Conservation (phyloP, 1,140 invertebrate genomes). For the Oryzaephilus surinamensis region DNA sequence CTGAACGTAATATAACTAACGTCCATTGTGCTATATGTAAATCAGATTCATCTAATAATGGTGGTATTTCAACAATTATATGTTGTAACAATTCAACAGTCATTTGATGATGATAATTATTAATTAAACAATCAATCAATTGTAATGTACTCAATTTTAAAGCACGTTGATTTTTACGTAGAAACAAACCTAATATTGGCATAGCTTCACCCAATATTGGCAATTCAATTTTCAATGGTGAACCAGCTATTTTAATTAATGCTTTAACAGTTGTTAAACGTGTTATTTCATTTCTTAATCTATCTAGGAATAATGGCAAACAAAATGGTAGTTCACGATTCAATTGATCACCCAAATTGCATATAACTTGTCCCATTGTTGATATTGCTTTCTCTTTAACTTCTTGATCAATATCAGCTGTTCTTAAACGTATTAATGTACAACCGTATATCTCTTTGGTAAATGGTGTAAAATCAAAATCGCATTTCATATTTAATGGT, state of each 20-base stretch:
- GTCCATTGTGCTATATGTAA: conserved; percentile 91
- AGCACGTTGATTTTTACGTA: conserved; percentile 94
- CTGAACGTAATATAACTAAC: conserved; percentile 64
- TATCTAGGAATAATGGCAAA: conserved; percentile 88
- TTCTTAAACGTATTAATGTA: conserved; percentile 74
- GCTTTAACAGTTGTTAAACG: conserved; percentile 92
- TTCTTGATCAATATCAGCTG: conserved; percentile 97
- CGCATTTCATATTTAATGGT: conserved; percentile 59
- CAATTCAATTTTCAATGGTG: conserved; percentile 77
- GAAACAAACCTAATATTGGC: conserved; percentile 84
- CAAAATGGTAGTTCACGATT: conserved; percentile 67
- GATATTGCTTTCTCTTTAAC: conserved; percentile 96
- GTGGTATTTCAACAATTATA: conserved; percentile 67
- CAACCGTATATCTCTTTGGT: conserved; percentile 75
- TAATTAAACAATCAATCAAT: conserved; percentile 72
- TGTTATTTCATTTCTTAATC: conserved; percentile 93
- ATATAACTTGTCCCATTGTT: conserved; percentile 92
- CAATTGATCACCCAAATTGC: conserved; percentile 79
- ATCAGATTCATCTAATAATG: conserved; percentile 86
- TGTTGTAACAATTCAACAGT: conserved; percentile 25
- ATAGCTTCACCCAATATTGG: conserved; percentile 82
- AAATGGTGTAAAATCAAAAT: conserved; percentile 69
- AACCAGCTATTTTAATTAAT: conserved; percentile 86
- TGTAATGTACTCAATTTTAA: conserved; percentile 85
- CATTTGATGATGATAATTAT: conserved; percentile 31